Base-by-base conservation (phyloP, 2,888 invertebrate genomes). In the Syrphus vitripennis region DNA sequence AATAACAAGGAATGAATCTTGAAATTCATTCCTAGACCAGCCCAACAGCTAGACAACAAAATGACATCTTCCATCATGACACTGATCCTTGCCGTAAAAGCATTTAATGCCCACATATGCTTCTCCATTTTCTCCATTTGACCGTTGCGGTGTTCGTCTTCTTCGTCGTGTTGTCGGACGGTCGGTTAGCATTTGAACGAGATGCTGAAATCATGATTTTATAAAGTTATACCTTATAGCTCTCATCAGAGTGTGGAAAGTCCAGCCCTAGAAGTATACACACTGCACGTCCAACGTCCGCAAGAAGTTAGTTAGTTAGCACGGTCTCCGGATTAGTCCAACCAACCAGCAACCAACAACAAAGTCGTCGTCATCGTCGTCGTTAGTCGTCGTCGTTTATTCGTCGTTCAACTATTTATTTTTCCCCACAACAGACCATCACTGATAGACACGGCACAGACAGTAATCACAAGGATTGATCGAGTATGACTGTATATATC, bases 381-480 rank as follows among this genome's bases (percentile, higher is more conserved):
- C 59, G 55, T 55, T 55, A 55, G 55, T 55, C 29, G 55, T 55
- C 31, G 55, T 55, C 29, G 55, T 55, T 55, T 55, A 29, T 16
- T 55, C 29, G 29, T 55, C 29, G n/a, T n/a, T n/a, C 55, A 55
- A 55, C 29, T 29, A 29, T 29, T 26, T 42, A 10, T 34, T 34
- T 34, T 24, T 9, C 5, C 9, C n/a, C 29, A 1, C 40, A 40
- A 7, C 42, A 16, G 6, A 42, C 48, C n/a, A 45, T 34, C 21
- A 29, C 55, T 80, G 84, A 84, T 71, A 76, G 84, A 84, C 84
- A 80, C 71, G 34, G 45, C 80, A 76, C 53, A 71, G 84, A 84
- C 83, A 84, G 75, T 84, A 84, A 84, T 84, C 84, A 84, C 84
- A 67, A 80, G 84, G 84, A 84, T 84, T 84, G 84, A 84, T 84